These are phyloP conservation scores for Nasonia giraulti DNA, from an alignment of 1,140 invertebrate species.

Conservation along the genomic window DNA sequence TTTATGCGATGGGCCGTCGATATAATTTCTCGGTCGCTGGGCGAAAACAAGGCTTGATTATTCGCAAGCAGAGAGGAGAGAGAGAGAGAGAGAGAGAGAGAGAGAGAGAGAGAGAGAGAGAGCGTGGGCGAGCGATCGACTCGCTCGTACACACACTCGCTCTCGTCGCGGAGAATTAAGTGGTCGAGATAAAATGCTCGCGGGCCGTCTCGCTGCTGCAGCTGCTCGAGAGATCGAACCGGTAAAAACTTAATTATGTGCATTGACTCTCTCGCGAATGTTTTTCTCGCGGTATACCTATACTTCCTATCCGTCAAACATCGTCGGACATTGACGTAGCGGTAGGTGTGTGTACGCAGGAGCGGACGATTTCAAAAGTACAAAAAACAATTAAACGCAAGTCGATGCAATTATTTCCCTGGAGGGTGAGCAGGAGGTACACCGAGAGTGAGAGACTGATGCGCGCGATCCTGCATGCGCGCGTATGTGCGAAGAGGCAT, in stretches of 20 bases:
- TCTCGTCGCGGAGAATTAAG: constrained; percentile 51
- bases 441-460: not conserved
- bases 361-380: constrained; percentile 9
- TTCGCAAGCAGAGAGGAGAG: not conserved
- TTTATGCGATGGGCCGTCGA: constrained; percentile 23
- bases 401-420: constrained; percentile 63
- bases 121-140: constrained; percentile 10
- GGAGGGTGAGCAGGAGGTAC: constrained; percentile 32
- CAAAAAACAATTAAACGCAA: constrained; percentile 65
- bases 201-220: not conserved
- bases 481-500: not conserved
- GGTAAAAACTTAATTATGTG: constrained; percentile 38
- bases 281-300: not conserved
- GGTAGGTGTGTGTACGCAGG: not conserved
- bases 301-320: constrained; percentile 30
- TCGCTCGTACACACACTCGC: not conserved
- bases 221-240: not conserved
- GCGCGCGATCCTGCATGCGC: not conserved
- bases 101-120: not conserved
- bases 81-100: not conserved
- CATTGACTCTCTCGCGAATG: not conserved
- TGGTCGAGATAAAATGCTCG: constrained; percentile 54
- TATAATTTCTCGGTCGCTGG: constrained; percentile 24
- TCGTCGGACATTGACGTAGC: constrained; percentile 46
- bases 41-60: constrained; percentile 32